Evolutionary conservation across 2,797 vertebrate genomes (phyloP), one percentile per base, ranked within the genome.

Genomic region (Labeo calbasu): DNA sequence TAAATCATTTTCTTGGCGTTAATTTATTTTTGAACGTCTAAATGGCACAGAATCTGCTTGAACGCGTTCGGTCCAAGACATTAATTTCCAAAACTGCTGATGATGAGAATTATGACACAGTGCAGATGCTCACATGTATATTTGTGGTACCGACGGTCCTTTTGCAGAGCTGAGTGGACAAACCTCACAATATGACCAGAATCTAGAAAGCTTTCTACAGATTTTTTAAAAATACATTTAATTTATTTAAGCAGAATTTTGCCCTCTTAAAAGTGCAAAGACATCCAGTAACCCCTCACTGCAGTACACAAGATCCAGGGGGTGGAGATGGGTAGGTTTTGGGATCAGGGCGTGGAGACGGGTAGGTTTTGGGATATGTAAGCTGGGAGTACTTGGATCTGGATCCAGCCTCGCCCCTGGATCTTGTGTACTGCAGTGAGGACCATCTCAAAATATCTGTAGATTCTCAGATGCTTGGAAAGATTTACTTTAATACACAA

Each of bases 151-250:
- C 66, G 9, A 69, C 66, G n/a, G 36, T 40, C 19, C 66, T 43
- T 43, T 19, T 46, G 21, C 17, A 55, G 50, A 55, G 72, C 72
- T 55, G 25, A 53, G 17, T 36, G 28, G 72, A 40, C 51, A 76
- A 59, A 43, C 59, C 36, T 43, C 28, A 55, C 71, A 75, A 13
- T n/a, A 36, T 43, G 53, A 76, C 21, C 32, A 59, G 73, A 77
- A 77, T 59, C 13, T 23, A 19, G 23, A 51, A 50, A 46, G n/a
- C 15, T 68, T 46, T 21, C 36, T 68, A 10, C 36, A 12, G 66
- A 43, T 25, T 71, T 51, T 14, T 46, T 23, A 1, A 2, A 40
- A 11, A 70, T 23, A 48, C 3, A 19, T 28, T 71, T 55, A 14
- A 2, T 32, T 1, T 14, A 36, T 36, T n/a, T 10, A 1, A 76